Percentiles rank a stretch among this genome's conserved stretches.
phyloP scores from a whole-genome alignment of 2,113 vertebrate genomes.

The Ursus arctos region DNA sequence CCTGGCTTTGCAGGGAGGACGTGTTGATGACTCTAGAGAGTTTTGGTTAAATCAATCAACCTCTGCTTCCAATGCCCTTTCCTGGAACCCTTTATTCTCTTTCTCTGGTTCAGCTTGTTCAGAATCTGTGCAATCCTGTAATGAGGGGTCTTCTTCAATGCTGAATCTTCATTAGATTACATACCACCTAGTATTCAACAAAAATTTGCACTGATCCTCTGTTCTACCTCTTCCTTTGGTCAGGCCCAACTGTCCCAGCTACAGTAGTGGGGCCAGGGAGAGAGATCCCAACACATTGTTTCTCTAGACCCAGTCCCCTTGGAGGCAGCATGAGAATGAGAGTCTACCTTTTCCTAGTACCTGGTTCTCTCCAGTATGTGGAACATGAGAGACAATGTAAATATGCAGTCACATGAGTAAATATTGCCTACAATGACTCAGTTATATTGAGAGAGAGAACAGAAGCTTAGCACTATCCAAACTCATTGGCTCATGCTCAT shows the following conservation, averaged over 20 bases:
- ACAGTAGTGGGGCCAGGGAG: background rate
- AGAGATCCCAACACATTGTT: background rate
- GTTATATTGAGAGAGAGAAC: background rate
- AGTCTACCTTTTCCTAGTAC: background rate
- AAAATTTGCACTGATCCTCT: background rate
- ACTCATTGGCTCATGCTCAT: rapidly evolving
- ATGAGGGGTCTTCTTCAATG: rapidly evolving
- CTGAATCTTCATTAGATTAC: background rate
- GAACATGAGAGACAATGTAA: background rate
- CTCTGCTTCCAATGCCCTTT: background rate
- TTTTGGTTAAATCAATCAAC: background rate
- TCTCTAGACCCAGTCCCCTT: background rate
- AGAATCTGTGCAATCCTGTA: background rate
- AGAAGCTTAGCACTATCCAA: too few species aligned
- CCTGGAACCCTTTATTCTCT: background rate
- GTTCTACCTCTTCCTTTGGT: too few species aligned
- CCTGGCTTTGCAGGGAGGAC: background rate
- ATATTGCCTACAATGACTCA: background rate
- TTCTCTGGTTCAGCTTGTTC: background rate
- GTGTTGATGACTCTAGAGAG: background rate
- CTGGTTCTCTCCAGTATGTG: background rate
- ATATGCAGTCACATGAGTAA: background rate
- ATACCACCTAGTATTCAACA: too few species aligned
- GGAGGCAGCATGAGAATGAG: background rate
- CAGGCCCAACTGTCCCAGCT: rapidly evolving